Base-by-base conservation (phyloP, 2,888 invertebrate species). In the Bruchidius siliquastri region DNA sequence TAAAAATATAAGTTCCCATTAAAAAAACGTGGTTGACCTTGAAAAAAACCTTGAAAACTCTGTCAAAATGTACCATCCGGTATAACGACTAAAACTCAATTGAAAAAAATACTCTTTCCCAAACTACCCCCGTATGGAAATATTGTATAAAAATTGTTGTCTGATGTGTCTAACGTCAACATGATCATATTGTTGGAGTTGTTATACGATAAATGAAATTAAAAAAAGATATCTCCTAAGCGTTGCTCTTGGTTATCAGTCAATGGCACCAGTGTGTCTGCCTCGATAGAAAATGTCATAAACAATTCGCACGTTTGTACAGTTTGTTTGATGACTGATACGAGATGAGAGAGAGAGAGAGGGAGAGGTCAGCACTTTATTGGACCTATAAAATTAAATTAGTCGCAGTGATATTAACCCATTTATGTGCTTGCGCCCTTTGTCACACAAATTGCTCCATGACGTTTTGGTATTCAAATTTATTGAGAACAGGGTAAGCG, bases 191-290 rank as follows among this genome's bases (percentile, higher is more conserved):
- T 49, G 13, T 49, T 49, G 49, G 49, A 49, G 49, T 49, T 49
- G 49, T 49, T 49, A 49, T 18, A 49, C 49, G 72, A 72, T 72
- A 72, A 72, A 49, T 66, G 69, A 70, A 72, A 72, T 72, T 32
- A 72, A 70, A 73, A 67, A 71, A 71, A 72, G 68, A 30, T 68
- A 74, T 66, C 22, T 66, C 22, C 70, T 74, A 69, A 67, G 26
- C 22, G 30, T 71, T 26, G 26, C 3, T 49, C 32, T 32, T 67
- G 49, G 70, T 72, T 71, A 74, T 73, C 74, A 74, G 74, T 75
- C 73, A 72, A 69, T 66, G 74, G 75, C 75, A 75, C 75, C 75
- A 67, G 22, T 69, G 68, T 71, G 75, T 75, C 75, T 75, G 72
- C 73, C 72, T 72, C 49, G 69, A 72, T 74, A 67, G 66, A 73